phyloP scores from a whole-genome alignment of 2,797 vertebrate species.

The Gastrophryne carolinensis region DNA sequence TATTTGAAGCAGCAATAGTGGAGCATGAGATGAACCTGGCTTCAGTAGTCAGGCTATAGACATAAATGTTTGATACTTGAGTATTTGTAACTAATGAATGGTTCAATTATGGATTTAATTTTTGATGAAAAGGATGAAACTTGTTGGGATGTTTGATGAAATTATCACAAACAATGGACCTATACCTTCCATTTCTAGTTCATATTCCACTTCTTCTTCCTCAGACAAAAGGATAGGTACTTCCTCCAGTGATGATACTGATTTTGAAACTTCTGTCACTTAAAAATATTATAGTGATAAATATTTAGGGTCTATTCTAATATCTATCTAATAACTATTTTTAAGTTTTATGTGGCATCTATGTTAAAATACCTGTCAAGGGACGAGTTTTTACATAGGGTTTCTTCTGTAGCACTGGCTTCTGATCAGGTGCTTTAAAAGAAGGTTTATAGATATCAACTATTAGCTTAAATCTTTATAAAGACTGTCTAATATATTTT shows the following conservation, averaged over 20 bases:
- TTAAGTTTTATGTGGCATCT: not conserved
- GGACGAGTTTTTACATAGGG: slow-evolving; percentile 36
- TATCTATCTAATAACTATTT: too few species aligned
- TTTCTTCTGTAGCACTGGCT: slow-evolving; percentile 58
- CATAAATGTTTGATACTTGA: too few species aligned
- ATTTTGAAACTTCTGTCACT: slow-evolving; percentile 58
- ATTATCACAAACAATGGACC: not conserved
- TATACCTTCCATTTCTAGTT: slow-evolving; percentile 58
- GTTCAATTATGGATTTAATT: too few species aligned
- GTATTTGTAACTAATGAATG: too few species aligned
- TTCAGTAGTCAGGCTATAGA: too few species aligned
- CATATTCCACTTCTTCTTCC: slow-evolving; percentile 12
- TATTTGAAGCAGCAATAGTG: too few species aligned
- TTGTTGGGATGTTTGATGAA: slow-evolving; percentile 2
- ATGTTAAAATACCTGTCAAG: slow-evolving; percentile 16
- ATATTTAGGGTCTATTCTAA: slow-evolving; percentile 38
- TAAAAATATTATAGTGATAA: slow-evolving; percentile 58
- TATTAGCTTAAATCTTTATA: slow-evolving; percentile 51
- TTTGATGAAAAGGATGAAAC: slow-evolving; percentile 17
- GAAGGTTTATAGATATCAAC: slow-evolving; percentile 60
- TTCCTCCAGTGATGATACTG: slow-evolving; percentile 57
- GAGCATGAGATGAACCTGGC: too few species aligned
- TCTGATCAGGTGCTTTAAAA: slow-evolving; percentile 75
- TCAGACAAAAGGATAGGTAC: slow-evolving; percentile 47
- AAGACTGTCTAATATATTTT: too few species aligned